Percentiles rank a stretch among this genome's conserved stretches.
These are phyloP conservation scores for Dendrolimus pini DNA, from an alignment of 2,888 invertebrate genomes.

Conservation along the genomic window DNA sequence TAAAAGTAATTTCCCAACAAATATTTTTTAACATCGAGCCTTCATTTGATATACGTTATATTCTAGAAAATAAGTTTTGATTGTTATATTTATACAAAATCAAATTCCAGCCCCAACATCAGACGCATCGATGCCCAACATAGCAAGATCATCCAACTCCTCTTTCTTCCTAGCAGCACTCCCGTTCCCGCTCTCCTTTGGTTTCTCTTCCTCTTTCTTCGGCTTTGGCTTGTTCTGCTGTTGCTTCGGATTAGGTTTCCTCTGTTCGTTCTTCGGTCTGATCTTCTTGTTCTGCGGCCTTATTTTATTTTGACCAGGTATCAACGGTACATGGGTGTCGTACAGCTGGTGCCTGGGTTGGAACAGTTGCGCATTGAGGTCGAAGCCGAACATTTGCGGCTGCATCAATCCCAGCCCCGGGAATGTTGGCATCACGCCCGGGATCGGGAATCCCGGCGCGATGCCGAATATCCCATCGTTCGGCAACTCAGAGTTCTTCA, in stretches of 20 bases:
- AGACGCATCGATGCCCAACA: conserved; percentile 91
- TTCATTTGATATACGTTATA: no score
- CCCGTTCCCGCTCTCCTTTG: conserved; percentile 18
- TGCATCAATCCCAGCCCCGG: conserved; percentile 30
- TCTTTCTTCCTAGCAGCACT: conserved; percentile 50
- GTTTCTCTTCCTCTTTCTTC: conserved; percentile 5
- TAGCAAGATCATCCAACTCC: conserved; percentile 84
- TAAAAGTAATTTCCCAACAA: no score
- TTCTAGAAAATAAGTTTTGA: no score
- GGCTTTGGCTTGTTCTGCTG: conserved; percentile 3
- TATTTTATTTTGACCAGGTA: conserved; percentile 24
- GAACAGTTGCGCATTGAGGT: conserved; percentile 45
- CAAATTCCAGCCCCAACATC: conserved; percentile 79
- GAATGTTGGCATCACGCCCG: conserved; percentile 31
- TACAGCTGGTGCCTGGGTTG: conserved; percentile 45
- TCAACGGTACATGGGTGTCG: conserved; percentile 55
- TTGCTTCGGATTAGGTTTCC: conserved; percentile 2
- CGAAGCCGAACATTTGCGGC: conserved; percentile 54
- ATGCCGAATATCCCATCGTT: conserved; percentile 23
- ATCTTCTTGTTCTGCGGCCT: conserved; percentile 12
- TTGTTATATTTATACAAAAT: not conserved
- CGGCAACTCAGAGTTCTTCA: conserved; percentile 27
- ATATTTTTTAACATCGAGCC: no score
- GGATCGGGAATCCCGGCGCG: conserved; percentile 21
- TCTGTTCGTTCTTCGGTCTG: conserved; percentile 6